Evolutionary conservation across 2,888 invertebrate genomes (phyloP), one percentile per base, ranked within the genome.

Genomic region (Rhabditophanes sp.): DNA sequence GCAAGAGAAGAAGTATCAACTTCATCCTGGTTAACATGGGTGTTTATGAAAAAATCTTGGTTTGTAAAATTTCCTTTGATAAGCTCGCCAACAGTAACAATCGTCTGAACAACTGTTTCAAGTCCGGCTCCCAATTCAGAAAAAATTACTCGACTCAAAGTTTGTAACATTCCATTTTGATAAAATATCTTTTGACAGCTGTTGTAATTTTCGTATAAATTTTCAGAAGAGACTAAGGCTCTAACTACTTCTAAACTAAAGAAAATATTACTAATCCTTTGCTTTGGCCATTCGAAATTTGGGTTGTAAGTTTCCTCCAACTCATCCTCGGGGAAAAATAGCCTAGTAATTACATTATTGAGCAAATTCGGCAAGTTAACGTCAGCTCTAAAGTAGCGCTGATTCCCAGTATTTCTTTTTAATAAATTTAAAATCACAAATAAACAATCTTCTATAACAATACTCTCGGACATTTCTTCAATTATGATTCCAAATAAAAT

Each of bases 371-470:
- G n/a, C n/a, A n/a, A n/a, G n/a, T n/a, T n/a, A n/a, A n/a, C n/a
- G n/a, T n/a, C n/a, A n/a, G n/a, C 96, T 69, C 88, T 83, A 66
- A 99, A 96, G 64, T 90, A 87, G 65, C 84, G 88, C 49, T 93
- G 93, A 69, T 99, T 99, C 53, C 87, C 88, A 9, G 82, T 77
- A 66, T 99, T 99, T 60, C 85, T 87, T 63, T 80, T 79, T 8
- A 99, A 69, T 33, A 99, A 72, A 70, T 88, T 93, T 35, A 88
- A 69, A 76, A 96, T 79, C 3, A 96, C 72, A 25, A 84, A 71
- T 3, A 99, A 71, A 66, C 93, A 93, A 68, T 99, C 96, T 72
- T 96, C 90, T 0, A 93, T 90, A 0, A 99, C 84, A 34, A 99
- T 88, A 1, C 82, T 79, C 53, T 78, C 80, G 6, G 51, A 24